Base-by-base conservation (phyloP, 2,888 invertebrate genomes). In the Clistopyga incitator region DNA sequence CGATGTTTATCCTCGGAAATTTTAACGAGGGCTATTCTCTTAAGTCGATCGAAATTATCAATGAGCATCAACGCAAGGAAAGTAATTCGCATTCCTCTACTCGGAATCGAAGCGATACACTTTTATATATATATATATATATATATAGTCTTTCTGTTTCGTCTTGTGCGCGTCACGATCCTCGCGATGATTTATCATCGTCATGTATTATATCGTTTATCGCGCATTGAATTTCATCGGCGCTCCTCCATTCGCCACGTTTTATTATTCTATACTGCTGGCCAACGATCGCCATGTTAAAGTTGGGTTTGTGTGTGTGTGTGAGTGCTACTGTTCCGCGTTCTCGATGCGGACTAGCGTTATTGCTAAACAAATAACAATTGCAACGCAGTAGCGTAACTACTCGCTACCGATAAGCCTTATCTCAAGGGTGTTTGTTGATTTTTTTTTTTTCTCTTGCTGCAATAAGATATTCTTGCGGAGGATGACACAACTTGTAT, bases 91-190 rank as follows among this genome's bases (percentile, higher is more conserved):
- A 54, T 75, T 80, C 15, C 29, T 45, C 11, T 68, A 80, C 80
- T 42, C 61, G 75, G 75, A 80, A 80, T 64, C 59, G 15, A 76
- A 34, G 45, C 64, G 42, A 61, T 81, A 45, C 52, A 70, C 68
- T 70, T n/a, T n/a, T n/a, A n/a, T n/a, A n/a, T n/a, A n/a, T n/a
- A n/a, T n/a, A n/a, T n/a, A n/a, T n/a, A n/a, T n/a, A n/a, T n/a
- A n/a, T n/a, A n/a, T n/a, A 34, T 78, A 47, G 42, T 68, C 59
- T 47, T 80, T 77, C 64, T 77, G 81, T 81, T 81, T 76, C 81
- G 76, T 81, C 76, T 77, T 72, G 38, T 11, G 56, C 29, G n/a
- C 18, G 42, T 59, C 47, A 34, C 61, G 61, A 20, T 72, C 70
- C n/a, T 65, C 25, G 34, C 56, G 50, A 45, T 23, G 29, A 71